A percentile compares a stretch with the other conserved stretches of the same genome.
These are phyloP conservation scores for Zenarchopterus dispar DNA, from an alignment of 2,797 vertebrate genomes.

Conservation along the genomic window DNA sequence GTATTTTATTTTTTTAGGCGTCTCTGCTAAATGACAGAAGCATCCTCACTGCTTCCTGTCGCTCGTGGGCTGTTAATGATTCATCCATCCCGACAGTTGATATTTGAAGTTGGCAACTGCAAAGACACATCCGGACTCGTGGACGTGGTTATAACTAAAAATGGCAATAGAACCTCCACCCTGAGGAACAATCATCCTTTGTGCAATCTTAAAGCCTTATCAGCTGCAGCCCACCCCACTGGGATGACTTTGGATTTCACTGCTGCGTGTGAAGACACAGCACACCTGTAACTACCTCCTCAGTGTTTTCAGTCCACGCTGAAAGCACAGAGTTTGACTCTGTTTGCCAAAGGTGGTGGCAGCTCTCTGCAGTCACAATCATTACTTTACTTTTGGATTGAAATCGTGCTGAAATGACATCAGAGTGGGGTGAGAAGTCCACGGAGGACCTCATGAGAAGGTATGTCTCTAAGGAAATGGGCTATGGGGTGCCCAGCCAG, in stretches of 20 bases:
- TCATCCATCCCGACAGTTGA: background rate
- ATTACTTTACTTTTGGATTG: background rate
- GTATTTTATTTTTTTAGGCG: slow-evolving; percentile 31
- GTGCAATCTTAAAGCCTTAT: slow-evolving; percentile 6
- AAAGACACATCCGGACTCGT: slow-evolving; percentile 26
- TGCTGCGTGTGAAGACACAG: background rate
- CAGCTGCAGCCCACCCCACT: background rate
- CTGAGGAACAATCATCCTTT: slow-evolving; percentile 10
- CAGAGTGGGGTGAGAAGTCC: slow-evolving; percentile 77
- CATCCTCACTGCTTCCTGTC: slow-evolving; percentile 19
- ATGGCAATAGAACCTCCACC: slow-evolving; percentile 36
- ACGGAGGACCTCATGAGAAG: slow-evolving; percentile 84
- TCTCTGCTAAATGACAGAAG: slow-evolving; percentile 2
- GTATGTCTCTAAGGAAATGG: slow-evolving; percentile 85
- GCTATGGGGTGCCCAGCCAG: slow-evolving; percentile 84
- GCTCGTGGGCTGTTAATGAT: background rate
- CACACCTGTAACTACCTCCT: slow-evolving; percentile 11
- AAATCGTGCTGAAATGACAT: slow-evolving; percentile 40
- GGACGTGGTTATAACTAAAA: slow-evolving; percentile 1
- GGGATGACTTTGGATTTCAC: background rate
- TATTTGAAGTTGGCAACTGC: slow-evolving; percentile 16
- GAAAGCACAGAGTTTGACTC: background rate
- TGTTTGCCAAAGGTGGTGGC: slow-evolving; percentile 31
- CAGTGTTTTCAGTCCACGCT: background rate
- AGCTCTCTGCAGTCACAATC: background rate